These are phyloP conservation scores for Charina bottae DNA, from an alignment of 2,113 vertebrate species.

Conservation along the genomic window DNA sequence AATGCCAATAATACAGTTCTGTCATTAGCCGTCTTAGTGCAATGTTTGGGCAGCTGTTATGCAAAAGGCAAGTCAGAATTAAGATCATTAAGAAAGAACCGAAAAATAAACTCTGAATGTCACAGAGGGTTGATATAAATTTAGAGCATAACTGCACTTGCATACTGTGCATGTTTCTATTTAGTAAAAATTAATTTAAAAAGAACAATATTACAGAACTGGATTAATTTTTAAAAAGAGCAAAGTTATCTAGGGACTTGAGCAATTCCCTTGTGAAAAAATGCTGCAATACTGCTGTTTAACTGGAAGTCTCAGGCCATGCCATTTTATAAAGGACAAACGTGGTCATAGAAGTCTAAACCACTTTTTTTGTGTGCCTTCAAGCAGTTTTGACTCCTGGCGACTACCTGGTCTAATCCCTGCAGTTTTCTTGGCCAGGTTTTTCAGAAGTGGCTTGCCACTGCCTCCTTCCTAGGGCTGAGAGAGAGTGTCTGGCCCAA, in stretches of 20 bases:
- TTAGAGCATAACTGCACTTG: background rate
- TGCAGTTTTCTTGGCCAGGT: background rate
- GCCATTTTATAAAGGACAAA: background rate
- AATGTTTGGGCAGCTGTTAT: background rate
- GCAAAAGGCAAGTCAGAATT: background rate
- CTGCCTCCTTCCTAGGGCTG: too few relatives aligned
- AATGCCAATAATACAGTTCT: background rate
- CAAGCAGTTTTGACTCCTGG: background rate
- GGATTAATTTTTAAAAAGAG: background rate
- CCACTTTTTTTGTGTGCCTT: background rate
- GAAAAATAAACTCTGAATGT: background rate
- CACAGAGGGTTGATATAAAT: background rate
- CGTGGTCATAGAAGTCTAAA: background rate
- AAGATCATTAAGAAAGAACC: too few relatives aligned
- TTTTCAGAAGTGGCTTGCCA: background rate
- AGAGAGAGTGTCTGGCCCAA: background rate
- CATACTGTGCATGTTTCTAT: background rate
- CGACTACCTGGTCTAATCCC: background rate
- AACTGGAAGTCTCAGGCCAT: background rate
- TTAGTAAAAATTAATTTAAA: background rate
- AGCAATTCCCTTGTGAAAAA: background rate
- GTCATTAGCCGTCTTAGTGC: background rate
- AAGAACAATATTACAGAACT: background rate
- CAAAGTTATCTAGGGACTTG: background rate
- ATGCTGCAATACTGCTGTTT: background rate